A percentile compares a stretch with the other conserved stretches of the same genome.
phyloP scores from a whole-genome alignment of 2,113 vertebrate species.

The Orycteropus afer region DNA sequence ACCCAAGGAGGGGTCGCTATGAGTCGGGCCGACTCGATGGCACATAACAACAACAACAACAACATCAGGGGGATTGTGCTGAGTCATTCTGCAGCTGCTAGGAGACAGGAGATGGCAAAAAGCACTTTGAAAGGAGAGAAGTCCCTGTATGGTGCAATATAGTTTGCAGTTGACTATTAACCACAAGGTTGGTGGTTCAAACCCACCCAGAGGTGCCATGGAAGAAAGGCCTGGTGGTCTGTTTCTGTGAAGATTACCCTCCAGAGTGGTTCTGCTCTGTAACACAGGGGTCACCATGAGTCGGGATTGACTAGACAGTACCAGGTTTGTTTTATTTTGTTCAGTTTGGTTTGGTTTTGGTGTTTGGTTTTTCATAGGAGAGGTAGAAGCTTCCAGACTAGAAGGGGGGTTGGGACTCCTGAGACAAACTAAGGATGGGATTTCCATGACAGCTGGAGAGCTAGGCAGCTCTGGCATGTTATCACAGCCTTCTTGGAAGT shows the following conservation, averaged over 20 bases:
- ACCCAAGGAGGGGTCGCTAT: no score
- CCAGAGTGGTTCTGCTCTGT: background rate
- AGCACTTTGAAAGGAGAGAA: background rate
- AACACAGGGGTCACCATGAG: background rate
- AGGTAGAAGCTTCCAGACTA: background rate
- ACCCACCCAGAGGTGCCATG: background rate
- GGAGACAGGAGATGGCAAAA: background rate
- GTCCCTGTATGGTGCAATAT: background rate
- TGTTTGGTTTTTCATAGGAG: background rate
- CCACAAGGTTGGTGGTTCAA: background rate
- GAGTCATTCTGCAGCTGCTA: background rate
- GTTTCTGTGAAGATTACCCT: background rate
- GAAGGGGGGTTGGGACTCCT: background rate
- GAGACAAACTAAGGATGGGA: background rate
- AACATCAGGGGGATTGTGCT: background rate
- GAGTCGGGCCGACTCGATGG: no score
- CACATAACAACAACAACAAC: no score
- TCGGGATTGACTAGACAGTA: background rate
- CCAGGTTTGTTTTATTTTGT: background rate
- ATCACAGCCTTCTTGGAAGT: background rate
- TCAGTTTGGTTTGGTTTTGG: background rate
- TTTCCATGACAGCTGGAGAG: rapidly evolving
- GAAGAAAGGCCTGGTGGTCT: no score
- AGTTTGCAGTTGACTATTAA: background rate
- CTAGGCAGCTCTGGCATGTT: background rate